Evolutionary conservation across 2,888 invertebrate species (phyloP), one percentile per base, ranked within the genome.

Genomic region (Netelia virgata): DNA sequence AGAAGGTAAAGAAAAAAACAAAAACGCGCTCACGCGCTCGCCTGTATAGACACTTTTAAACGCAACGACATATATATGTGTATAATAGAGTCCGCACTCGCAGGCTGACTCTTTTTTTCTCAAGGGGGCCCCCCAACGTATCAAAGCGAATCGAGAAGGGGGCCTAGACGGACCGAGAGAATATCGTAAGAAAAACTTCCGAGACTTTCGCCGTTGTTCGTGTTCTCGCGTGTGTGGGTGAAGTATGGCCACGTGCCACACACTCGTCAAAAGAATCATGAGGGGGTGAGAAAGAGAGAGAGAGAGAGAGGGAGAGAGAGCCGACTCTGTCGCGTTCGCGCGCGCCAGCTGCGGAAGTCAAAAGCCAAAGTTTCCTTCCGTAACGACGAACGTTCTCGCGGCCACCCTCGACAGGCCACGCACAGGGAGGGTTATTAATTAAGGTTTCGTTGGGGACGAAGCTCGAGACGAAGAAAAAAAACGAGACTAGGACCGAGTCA

Each of bases 301-400:
- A 53, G 66, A 18, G 63, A 23, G 63, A 18, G 69, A 73, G 14
- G 16, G 18, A 59, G 20, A 72, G 28, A 28, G 57, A 72, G 43
- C 3, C 11, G 50, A 10, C 18, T 20, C 68, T 23, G 23, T 61
- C 74, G 78, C 75, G 77, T 73, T 73, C 82, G 63, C 76, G 50
- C 70, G 47, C 80, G 69, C 84, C 86, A 87, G 87, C 87, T 87
- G 87, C 83, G 77, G 73, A 86, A 87, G 86, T 87, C 86, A 86
- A 86, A 87, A 84, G 84, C 82, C 82, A 77, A 86, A 86, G 14
- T 28, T 84, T 82, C 75, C 76, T 83, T 75, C 78, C 77, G 77
- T 72, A 80, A 85, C 86, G 82, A 82, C 84, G 72, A 79, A 84
- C 41, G 78, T 82, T 66, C 55, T 18, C 57, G 23, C 28, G 53